Conservation (phyloP, 2,113 vertebrate species). For the Hypanus sabinus region DNA sequence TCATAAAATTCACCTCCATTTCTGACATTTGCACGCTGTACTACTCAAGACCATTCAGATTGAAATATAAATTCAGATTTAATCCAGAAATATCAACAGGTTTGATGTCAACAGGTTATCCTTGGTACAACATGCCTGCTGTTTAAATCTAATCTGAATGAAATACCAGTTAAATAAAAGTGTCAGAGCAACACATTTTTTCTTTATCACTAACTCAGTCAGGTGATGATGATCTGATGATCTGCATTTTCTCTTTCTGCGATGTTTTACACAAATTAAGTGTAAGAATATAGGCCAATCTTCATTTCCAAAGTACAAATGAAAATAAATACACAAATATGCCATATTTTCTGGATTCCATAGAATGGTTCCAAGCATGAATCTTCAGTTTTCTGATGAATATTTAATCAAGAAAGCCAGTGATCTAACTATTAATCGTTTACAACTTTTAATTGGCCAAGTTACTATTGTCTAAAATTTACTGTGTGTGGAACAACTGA, state of each 20-base stretch:
- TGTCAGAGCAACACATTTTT: neutral
- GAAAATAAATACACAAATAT: neutral
- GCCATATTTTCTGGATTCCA: neutral
- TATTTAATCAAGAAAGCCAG: neutral
- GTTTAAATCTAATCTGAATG: neutral
- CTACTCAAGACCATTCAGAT: neutral
- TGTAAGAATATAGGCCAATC: neutral
- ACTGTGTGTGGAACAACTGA: neutral
- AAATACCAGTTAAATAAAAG: neutral
- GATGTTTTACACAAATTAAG: neutral
- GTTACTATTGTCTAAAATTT: neutral
- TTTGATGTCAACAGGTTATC: neutral
- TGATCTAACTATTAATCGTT: neutral
- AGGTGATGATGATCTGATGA: too few species aligned
- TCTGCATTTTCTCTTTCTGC: neutral
- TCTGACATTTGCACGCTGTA: neutral
- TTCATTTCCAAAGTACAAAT: neutral
- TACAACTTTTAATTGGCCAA: neutral
- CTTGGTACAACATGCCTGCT: neutral
- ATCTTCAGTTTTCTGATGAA: neutral
- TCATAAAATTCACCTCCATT: neutral
- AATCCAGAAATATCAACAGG: neutral
- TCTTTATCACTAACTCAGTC: neutral
- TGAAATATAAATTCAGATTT: neutral
- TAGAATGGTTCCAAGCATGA: neutral